These are phyloP conservation scores for Dendronephthya gigantea DNA, from an alignment of 64 coral and sea anemone species.

Conservation along the genomic window DNA sequence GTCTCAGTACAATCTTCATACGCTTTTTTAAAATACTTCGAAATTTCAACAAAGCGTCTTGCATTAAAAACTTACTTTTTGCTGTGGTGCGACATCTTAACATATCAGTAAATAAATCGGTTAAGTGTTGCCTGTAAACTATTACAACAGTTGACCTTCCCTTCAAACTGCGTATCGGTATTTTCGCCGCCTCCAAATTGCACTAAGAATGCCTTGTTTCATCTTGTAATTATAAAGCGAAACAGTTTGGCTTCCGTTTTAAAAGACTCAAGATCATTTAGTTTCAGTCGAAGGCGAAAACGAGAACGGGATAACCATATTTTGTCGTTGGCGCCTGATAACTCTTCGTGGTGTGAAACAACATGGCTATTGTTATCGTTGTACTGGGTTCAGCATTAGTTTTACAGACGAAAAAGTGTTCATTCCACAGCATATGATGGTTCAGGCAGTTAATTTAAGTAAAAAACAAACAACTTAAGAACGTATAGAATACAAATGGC, in stretches of 20 bases:
- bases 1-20: no score
- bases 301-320: background rate
- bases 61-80: no score
- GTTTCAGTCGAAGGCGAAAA: background rate
- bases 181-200: no score
- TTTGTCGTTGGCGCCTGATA: background rate
- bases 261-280: background rate
- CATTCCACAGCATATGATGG: background rate
- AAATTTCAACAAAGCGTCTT: no score
- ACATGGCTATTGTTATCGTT: background rate
- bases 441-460: background rate
- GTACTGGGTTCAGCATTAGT: background rate
- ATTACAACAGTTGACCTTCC: no score
- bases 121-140: no score
- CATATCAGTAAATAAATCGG: no score
- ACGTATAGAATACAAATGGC: background rate
- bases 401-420: background rate
- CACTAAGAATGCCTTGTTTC: background rate
- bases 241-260: background rate
- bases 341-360: background rate
- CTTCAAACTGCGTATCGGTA: no score
- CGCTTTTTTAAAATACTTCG: no score
- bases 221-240: background rate
- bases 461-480: background rate
- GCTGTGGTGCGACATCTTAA: no score